Evolutionary conservation across 2,113 vertebrate species (phyloP), one percentile per base, ranked within the genome.

Genomic region (Holacanthus passer): DNA sequence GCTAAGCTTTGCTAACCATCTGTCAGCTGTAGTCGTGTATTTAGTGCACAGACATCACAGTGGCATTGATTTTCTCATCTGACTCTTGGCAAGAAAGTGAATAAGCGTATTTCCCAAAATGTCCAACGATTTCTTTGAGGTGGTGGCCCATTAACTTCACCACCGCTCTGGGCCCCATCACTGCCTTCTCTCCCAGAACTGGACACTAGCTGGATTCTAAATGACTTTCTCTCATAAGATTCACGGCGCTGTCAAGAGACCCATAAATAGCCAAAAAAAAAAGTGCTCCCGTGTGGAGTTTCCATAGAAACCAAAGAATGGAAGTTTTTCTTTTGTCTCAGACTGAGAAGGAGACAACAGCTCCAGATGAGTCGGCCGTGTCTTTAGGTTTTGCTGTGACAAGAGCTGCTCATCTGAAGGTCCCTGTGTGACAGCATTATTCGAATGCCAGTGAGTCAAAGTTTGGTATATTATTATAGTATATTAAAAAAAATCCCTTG

Each of bases 261-360:
- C 85, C 89, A 92, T 85, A 91, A 93, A 94, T 91, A 91, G 87
- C 63, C 9, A 50, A 1, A 11, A 7, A 27, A 11, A 85, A 88
- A 78, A 90, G 63, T 63, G 45, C 73, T 79, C 79, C 81, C 78
- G 82, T 78, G 85, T 85, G 82, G 78, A 19, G 92, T 93, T 93
- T 87, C 90, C 88, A 93, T 92, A 89, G 90, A 88, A 92, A 94
- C 92, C 63, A 78, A 52, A 88, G 73, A 75, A 79, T 70, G 50
- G 70, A 86, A 71, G 74, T 91, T 90, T 91, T 82, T 45, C 83
- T 87, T 86, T 92, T 91, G 87, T 92, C 71, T 88, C 39, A 59
- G 55, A 68, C 27, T 63, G 77, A 80, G 79, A 78, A 64, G 43
- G 52, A 87, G 79, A 87, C 77, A 58, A 84, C 82, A 70, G 48